Base-by-base conservation (phyloP, 2,113 vertebrate species). In the Nestor notabilis region DNA sequence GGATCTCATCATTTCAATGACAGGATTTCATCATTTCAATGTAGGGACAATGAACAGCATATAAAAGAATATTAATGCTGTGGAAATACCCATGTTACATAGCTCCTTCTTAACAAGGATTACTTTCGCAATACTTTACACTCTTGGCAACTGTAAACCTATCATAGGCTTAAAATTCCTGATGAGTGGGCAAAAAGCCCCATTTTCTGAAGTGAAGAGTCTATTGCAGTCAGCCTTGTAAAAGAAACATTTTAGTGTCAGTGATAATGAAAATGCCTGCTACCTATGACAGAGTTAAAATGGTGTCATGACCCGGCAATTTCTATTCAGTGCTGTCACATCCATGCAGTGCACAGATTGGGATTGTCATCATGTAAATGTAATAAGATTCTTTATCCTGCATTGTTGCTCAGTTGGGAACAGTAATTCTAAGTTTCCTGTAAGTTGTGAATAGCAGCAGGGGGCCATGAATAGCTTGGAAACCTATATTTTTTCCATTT, bases 401-500 rank as follows among this genome's bases (percentile, higher is more conserved):
- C 66, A 92, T 85, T 95, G 94, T 94, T 95, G 72, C 82, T 96
- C 83, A 83, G 80, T 11, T 94, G 70, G 83, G 76, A 97, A 58
- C 35, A 89, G 71, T 80, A 83, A 74, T 81, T 78, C 69, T 79
- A 80, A 47, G 65, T 75, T 89, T 80, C 23, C 65, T 83, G 19
- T 88, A 92, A 82, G 28, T 76, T 95, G 78, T 90, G 96, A 96
- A 94, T 91, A 96, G 83, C 71, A 97, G 80, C 65, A 93, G 64
- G 43, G 86, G 60, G 63, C 64, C 87, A 97, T 96, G 86, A 97
- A 98, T 93, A 98, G 96, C 97, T 97, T 98, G 56, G 97, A 98
- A 98, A 97, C 96, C 70, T 97, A 70, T 97, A 96, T 85, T 92
- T 97, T 98, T 98, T 97, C 87, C 97, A 96, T 98, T 98, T 98